Evolutionary conservation across 2,113 vertebrate species (phyloP).

Genomic region (Mohoua ochrocephala): DNA sequence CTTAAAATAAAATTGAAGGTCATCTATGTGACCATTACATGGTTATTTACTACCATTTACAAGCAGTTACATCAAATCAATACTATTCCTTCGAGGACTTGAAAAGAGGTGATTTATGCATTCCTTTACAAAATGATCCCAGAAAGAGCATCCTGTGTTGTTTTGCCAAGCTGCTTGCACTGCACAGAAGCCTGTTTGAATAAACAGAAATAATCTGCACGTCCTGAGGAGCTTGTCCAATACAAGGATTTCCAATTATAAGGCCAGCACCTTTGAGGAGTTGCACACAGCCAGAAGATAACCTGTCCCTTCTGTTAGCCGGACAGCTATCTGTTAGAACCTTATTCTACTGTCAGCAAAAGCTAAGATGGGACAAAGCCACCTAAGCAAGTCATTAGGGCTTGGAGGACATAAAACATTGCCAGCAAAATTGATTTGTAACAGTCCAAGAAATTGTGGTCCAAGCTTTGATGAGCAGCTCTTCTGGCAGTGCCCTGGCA

Average conservation of each 20-base stretch:
- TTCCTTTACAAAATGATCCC: not conserved
- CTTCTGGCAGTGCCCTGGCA: not conserved
- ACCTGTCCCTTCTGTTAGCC: not conserved
- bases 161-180: not conserved
- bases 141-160: not conserved
- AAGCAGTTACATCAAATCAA: not conserved
- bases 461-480: not conserved
- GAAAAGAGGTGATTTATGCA: not conserved
- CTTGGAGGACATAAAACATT: not conserved
- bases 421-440: not conserved
- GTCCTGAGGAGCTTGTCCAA: not conserved
- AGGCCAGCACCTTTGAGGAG: not conserved
- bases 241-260: not conserved
- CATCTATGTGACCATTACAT: not conserved
- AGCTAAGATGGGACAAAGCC: not conserved
- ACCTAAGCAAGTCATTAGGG: not conserved
- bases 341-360: not conserved
- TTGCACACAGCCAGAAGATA: not conserved
- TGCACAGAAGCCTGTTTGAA: not conserved
- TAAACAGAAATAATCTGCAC: not conserved
- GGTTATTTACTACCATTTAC: not conserved
- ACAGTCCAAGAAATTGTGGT: not conserved
- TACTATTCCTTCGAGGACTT: not conserved
- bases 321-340: not conserved
- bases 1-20: not conserved